A percentile compares a stretch with the other conserved stretches of the same genome.
Conservation (phyloP, 2,888 invertebrate species). For the Calameuta pallipes region DNA sequence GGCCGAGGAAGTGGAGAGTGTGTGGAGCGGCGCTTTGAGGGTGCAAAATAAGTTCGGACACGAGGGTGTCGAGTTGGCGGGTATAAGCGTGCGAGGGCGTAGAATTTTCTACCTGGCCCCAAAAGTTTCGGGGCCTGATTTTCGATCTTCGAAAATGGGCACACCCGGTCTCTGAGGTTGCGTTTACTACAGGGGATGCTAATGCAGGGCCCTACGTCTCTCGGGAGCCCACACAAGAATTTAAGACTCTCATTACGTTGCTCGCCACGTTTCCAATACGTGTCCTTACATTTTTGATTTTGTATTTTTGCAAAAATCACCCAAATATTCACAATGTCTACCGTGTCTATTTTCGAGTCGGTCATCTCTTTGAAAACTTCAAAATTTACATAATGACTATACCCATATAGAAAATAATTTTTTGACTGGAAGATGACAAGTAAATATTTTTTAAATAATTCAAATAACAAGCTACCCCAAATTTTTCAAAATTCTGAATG, state of each 20-base stretch:
- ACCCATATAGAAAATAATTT: too few relatives aligned
- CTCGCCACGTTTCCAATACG: conserved; percentile 47
- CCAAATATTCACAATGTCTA: background rate
- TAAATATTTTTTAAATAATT: too few relatives aligned
- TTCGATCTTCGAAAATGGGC: conserved; percentile 23
- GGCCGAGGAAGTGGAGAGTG: background rate
- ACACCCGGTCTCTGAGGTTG: conserved; percentile 1
- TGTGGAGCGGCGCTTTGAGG: background rate
- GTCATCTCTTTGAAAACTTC: too few relatives aligned
- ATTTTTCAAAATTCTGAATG: too few relatives aligned
- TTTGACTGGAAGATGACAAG: too few relatives aligned
- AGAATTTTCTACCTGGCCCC: conserved; percentile 30
- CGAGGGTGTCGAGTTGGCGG: conserved; percentile 20
- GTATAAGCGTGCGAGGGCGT: conserved; percentile 4
- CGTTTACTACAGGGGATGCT: conserved; percentile 37
- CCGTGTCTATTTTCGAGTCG: too few relatives aligned
- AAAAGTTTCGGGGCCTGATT: conserved; percentile 10
- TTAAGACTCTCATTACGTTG: conserved; percentile 49
- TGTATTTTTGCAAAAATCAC: conserved; percentile 2
- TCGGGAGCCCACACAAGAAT: conserved; percentile 21
- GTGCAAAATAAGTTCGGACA: conserved; percentile 8
- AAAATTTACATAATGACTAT: too few relatives aligned
- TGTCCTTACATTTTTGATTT: conserved; percentile 31
- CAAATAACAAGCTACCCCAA: too few relatives aligned
- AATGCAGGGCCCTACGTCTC: conserved; percentile 29